phyloP scores from a whole-genome alignment of 2,113 vertebrate species.

The Callocephalon fimbriatum region DNA sequence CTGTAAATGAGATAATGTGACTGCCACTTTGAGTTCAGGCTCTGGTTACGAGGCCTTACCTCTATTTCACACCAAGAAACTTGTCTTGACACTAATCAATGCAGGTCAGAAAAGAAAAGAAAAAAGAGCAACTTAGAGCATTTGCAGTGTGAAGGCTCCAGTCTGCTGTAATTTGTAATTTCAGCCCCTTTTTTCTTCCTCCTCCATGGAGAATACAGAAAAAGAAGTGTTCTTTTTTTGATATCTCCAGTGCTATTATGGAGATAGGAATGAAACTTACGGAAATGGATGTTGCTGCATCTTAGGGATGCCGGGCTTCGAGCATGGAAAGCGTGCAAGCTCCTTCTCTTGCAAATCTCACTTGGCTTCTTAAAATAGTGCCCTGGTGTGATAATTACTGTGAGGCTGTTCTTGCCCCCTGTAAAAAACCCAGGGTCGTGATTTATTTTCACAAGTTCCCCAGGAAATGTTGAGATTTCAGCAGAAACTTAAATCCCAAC shows the following conservation, averaged over 20 bases:
- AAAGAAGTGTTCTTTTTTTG: background rate
- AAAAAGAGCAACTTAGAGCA: background rate
- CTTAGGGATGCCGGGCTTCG: background rate
- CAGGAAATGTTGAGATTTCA: background rate
- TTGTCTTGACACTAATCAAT: constrained; percentile 13
- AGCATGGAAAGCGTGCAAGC: background rate
- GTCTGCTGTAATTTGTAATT: background rate
- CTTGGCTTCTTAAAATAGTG: background rate
- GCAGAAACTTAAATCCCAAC: background rate
- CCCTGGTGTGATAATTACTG: background rate
- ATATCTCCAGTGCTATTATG: background rate
- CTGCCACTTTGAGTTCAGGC: background rate
- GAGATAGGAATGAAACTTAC: background rate
- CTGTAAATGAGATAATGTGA: background rate
- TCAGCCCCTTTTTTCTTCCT: background rate
- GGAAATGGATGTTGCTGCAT: background rate
- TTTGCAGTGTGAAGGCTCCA: background rate
- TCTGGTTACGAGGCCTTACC: background rate
- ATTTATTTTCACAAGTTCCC: background rate
- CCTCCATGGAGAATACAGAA: background rate
- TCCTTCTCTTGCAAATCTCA: background rate
- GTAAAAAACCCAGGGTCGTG: background rate
- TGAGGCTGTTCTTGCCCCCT: background rate
- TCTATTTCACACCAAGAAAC: constrained; percentile 17
- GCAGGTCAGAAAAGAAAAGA: background rate